Percentiles rank a stretch among this genome's conserved stretches.
Conservation (phyloP, 2,888 invertebrate species). For the Dryobotodes eremita region DNA sequence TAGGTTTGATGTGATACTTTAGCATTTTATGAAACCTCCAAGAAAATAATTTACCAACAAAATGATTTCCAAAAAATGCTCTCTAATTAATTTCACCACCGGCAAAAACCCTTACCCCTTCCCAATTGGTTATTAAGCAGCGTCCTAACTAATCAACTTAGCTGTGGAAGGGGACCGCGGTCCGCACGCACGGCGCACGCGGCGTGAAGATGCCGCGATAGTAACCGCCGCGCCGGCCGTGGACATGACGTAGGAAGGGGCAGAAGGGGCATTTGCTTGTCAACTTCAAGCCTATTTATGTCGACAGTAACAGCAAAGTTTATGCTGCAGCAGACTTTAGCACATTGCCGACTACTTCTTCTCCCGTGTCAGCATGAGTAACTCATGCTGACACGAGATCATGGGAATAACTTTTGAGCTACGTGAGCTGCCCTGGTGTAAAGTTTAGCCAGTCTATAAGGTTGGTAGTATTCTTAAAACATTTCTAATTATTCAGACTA, state of each 20-base stretch:
- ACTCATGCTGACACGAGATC: too few species aligned
- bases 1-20: too few species aligned
- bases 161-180: constrained; percentile 71
- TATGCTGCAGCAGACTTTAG: background rate
- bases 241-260: background rate
- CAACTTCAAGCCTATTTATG: background rate
- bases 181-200: constrained; percentile 74
- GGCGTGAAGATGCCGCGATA: constrained; percentile 88
- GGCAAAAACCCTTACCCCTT: constrained; percentile 51
- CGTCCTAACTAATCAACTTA: constrained; percentile 72
- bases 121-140: constrained; percentile 70
- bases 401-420: background rate
- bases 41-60: background rate
- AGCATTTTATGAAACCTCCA: background rate
- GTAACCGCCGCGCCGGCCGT: constrained; percentile 52
- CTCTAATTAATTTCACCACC: constrained; percentile 53
- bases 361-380: background rate
- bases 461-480: background rate
- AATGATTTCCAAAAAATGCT: constrained; percentile 26
- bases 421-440: background rate
- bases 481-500: background rate
- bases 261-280: constrained; percentile 30
- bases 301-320: background rate
- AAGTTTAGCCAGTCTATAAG: background rate
- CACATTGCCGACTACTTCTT: background rate